A percentile compares a stretch with the other conserved stretches of the same genome.
These are phyloP conservation scores for Antheraea pernyi DNA, from an alignment of 1,140 invertebrate species.

Conservation along the genomic window DNA sequence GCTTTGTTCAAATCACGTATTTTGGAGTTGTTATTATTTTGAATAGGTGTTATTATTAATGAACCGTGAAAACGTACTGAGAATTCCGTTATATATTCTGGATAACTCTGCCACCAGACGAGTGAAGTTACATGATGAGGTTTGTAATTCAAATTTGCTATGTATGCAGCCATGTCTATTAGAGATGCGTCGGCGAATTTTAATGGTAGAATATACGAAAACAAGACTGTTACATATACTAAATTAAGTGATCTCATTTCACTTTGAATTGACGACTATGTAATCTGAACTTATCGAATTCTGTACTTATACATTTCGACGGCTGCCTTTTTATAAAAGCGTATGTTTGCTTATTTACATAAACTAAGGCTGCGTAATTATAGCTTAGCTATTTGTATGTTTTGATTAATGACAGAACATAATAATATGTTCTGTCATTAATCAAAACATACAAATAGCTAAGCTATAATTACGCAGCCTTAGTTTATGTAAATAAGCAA, in stretches of 20 bases:
- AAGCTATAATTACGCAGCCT: neutral
- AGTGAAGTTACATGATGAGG: constrained; percentile 24
- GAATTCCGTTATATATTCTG: constrained; percentile 26
- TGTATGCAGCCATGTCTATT: constrained; percentile 11
- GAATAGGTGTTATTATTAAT: constrained; percentile 22
- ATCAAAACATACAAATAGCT: neutral
- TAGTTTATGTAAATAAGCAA: neutral
- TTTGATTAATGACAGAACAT: neutral
- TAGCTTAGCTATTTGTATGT: neutral
- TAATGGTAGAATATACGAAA: neutral
- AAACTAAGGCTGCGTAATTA: neutral
- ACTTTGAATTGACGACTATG: neutral
- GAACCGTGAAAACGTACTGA: constrained; percentile 27
- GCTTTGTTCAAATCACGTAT: constrained; percentile 24
- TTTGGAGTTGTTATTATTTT: constrained; percentile 10
- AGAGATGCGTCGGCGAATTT: neutral
- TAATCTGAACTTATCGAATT: neutral
- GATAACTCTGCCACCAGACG: constrained; percentile 24
- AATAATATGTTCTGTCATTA: neutral
- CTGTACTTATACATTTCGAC: neutral
- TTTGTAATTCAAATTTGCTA: constrained; percentile 17
- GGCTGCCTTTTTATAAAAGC: neutral
- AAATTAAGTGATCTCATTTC: neutral
- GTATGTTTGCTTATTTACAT: neutral
- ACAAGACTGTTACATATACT: neutral